These are phyloP conservation scores for Phrynosoma platyrhinos DNA, from an alignment of 2,113 vertebrate species.

Conservation along the genomic window DNA sequence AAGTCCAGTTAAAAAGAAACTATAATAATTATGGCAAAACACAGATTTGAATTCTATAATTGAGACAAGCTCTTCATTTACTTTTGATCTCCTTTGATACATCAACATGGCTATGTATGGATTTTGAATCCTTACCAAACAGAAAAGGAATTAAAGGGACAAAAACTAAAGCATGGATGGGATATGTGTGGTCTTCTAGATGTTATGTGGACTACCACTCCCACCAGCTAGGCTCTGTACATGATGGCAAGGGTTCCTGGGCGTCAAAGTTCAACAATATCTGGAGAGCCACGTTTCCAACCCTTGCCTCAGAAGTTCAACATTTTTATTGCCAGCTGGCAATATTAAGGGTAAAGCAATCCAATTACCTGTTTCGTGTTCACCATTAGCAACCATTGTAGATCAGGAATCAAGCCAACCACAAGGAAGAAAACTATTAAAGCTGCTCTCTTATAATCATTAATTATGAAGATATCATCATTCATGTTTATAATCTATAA, in stretches of 20 bases:
- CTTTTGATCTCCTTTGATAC: neutral
- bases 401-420: slow-evolving; percentile 55
- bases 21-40: neutral
- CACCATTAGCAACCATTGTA: neutral
- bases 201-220: neutral
- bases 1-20: neutral
- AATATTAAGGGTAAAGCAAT: slow-evolving; percentile 39
- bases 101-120: neutral
- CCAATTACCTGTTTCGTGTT: slow-evolving; percentile 39
- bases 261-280: neutral
- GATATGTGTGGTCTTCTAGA: neutral
- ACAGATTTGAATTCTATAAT: neutral
- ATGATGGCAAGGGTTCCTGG: neutral
- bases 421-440: slow-evolving; percentile 58
- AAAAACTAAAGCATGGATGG: neutral
- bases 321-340: slow-evolving; percentile 27
- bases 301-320: neutral
- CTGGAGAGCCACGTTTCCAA: neutral
- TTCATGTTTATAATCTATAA: slow-evolving; percentile 55
- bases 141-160: neutral
- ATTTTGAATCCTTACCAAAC: neutral
- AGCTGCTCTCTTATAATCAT: slow-evolving; percentile 53
- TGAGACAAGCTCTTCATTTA: slow-evolving; percentile 14
- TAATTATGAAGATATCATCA: slow-evolving; percentile 66
- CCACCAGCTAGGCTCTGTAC: neutral